A percentile compares a stretch with the other conserved stretches of the same genome.
Evolutionary conservation across 2,113 vertebrate species (phyloP).

Genomic region (Apodemus sylvaticus): DNA sequence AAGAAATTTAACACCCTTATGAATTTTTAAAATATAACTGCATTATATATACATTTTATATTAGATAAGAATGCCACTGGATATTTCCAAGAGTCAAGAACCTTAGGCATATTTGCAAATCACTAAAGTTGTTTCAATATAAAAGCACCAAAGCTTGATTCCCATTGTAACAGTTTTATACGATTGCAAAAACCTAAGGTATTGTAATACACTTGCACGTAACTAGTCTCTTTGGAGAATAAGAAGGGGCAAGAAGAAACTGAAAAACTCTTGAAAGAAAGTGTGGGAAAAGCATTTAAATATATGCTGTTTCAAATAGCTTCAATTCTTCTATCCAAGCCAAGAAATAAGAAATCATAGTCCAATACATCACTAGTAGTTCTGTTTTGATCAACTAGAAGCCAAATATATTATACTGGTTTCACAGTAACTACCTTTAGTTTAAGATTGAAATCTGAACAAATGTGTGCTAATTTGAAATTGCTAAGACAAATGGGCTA

Average conservation of each 20-base stretch:
- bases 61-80: not conserved
- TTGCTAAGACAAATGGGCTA: not conserved
- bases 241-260: not conserved
- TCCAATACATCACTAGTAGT: not conserved
- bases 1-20: constrained; percentile 19
- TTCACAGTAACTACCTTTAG: not conserved
- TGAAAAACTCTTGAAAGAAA: not conserved
- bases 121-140: constrained; percentile 31
- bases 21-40: not conserved
- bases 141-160: constrained; percentile 1
- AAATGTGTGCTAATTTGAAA: constrained; percentile 29
- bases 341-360: not conserved
- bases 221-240: not conserved
- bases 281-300: not conserved
- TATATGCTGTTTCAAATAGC: not conserved
- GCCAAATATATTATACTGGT: not conserved
- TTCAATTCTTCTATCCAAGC: not conserved
- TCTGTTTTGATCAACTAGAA: constrained; percentile 5
- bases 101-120: not conserved
- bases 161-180: not conserved
- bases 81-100: constrained; percentile 51
- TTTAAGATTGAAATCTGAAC: not conserved
- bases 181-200: constrained; percentile 34
- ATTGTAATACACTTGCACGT: not conserved
- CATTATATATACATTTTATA: not conserved